Evolutionary conservation across 2,797 vertebrate species (phyloP), one percentile per base, ranked within the genome.

Genomic region (Sebastes nivosus): DNA sequence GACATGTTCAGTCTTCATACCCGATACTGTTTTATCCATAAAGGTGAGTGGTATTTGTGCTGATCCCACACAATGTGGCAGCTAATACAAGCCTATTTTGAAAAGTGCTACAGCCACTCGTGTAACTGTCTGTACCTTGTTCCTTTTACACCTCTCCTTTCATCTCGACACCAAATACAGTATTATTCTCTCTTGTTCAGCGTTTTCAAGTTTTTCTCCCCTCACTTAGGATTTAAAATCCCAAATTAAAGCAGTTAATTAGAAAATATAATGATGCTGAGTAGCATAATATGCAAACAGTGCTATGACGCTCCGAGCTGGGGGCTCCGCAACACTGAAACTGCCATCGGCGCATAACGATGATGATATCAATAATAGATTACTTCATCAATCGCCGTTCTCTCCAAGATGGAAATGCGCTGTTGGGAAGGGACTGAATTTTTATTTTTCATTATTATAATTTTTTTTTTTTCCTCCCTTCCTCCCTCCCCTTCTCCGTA

Each of bases 301-400:
- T 80, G 83, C 90, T 77, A 85, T 93, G 92, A 91, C 79, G 85
- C 92, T 90, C 80, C 64, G 90, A 90, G 90, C 93, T 92, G 78
- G 88, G 73, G 92, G 92, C 89, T 89, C 77, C 59, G 83, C 76
- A 91, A 92, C 84, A 85, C 87, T 78, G 82, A 87, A 92, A 92
- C 84, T 87, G 94, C 94, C 92, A 94, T 77, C 32, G 90, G 93
- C 91, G 54, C 88, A 91, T 92, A 92, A 90, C 90, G 88, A 92
- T 88, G 92, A 93, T 93, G 92, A 91, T 93, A 94, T 95, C 92
- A 95, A 95, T 95, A 94, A 95, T 95, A 91, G 90, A 95, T 95
- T 85, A 93, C 87, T 93, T 94, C 93, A 94, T 94, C 94, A 93
- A 95, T 94, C 91, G 91, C 81, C 63, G 77, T 92, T 93, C 93